A percentile compares a stretch with the other conserved stretches of the same genome.
phyloP scores from a whole-genome alignment of 2,113 vertebrate species.

The Corythornis vintsioides region DNA sequence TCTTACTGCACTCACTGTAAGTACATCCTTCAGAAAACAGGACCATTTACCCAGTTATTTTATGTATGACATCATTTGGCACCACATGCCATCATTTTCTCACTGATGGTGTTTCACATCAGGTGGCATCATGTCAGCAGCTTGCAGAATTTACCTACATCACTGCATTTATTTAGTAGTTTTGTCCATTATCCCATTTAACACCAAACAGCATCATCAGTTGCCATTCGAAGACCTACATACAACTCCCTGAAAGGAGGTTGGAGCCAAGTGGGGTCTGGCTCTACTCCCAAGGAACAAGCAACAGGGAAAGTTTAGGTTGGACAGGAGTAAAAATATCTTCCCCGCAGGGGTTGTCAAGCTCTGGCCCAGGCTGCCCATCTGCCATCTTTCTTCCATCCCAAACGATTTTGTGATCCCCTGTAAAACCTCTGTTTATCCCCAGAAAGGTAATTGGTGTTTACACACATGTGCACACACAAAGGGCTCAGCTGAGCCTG shows the following conservation, averaged over 20 bases:
- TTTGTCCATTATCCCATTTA: background rate
- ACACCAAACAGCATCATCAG: background rate
- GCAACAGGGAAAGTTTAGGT: background rate
- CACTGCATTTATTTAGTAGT: background rate
- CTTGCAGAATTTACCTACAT: background rate
- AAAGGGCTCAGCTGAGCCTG: background rate
- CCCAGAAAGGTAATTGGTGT: background rate
- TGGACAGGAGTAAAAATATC: background rate
- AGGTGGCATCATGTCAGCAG: background rate
- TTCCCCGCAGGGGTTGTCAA: background rate
- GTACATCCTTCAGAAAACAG: background rate
- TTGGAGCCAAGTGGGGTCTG: background rate
- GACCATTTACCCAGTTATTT: background rate
- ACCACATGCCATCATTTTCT: background rate
- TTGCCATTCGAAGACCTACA: background rate
- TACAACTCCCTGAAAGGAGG: background rate
- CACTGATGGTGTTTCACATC: background rate
- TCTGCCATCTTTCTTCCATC: too few relatives aligned
- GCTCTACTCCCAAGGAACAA: background rate
- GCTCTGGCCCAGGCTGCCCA: background rate
- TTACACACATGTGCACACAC: background rate
- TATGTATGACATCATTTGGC: background rate
- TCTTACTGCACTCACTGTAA: rapidly evolving
- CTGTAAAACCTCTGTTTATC: background rate
- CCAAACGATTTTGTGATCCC: background rate